Percentiles rank a stretch among this genome's conserved stretches.
Evolutionary conservation across 2,113 vertebrate species (phyloP).

Genomic region (Lethenteron reissneri): DNA sequence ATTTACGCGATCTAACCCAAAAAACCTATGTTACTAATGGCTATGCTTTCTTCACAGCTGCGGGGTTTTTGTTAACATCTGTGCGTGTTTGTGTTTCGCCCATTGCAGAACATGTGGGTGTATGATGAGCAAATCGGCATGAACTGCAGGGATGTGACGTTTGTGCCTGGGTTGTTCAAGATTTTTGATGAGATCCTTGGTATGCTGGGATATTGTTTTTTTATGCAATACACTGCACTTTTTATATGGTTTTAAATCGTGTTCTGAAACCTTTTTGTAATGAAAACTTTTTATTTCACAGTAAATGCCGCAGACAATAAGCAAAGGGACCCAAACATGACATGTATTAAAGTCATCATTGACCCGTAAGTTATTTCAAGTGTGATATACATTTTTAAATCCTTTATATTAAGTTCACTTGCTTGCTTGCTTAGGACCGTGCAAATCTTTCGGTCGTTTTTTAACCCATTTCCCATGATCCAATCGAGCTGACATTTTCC

Average conservation of each 20-base stretch:
- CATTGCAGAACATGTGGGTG: conserved; percentile 75
- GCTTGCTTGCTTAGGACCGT: too few species aligned
- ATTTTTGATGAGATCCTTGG: conserved; percentile 99
- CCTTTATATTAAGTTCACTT: too few species aligned
- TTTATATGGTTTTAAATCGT: not conserved
- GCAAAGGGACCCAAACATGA: conserved; percentile 96
- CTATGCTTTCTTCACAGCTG: too few species aligned
- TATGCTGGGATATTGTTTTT: conserved; percentile 27
- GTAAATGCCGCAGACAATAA: conserved; percentile 98
- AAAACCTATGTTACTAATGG: too few species aligned
- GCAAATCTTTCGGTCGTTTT: too few species aligned
- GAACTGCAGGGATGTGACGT: conserved; percentile 87
- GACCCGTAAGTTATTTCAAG: conserved; percentile 54
- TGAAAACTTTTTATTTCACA: conserved; percentile 21
- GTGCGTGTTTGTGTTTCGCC: not conserved
- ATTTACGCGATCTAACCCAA: too few species aligned
- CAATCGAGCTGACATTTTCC: too few species aligned
- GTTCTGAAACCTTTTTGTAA: not conserved
- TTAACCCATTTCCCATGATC: too few species aligned
- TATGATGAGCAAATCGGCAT: conserved; percentile 90
- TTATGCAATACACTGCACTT: not conserved
- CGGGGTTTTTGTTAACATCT: too few species aligned
- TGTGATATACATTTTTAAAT: too few species aligned
- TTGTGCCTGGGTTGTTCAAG: conserved; percentile 89
- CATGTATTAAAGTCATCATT: conserved; percentile 77